These are phyloP conservation scores for Suncus etruscus DNA, from an alignment of 2,113 vertebrate genomes.

Conservation along the genomic window DNA sequence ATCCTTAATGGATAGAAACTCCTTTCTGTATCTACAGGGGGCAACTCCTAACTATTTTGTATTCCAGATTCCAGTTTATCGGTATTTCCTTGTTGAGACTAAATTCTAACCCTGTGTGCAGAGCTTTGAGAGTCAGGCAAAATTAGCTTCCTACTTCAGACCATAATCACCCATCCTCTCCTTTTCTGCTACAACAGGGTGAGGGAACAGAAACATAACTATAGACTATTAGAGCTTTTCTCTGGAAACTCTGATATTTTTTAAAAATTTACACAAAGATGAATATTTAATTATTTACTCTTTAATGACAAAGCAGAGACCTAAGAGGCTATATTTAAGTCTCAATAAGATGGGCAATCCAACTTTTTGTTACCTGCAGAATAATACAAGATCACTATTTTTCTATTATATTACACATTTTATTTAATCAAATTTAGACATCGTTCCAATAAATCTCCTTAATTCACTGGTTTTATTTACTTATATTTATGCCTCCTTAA, in stretches of 20 bases:
- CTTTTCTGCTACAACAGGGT: background rate
- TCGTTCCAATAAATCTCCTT: conserved; percentile 23
- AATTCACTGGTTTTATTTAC: background rate
- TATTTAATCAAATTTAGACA: background rate
- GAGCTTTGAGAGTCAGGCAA: conserved; percentile 34
- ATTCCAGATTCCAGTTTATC: conserved; percentile 54
- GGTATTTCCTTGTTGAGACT: conserved; percentile 66
- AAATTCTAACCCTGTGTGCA: conserved; percentile 27
- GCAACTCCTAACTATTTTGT: conserved; percentile 35
- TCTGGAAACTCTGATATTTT: conserved; percentile 1
- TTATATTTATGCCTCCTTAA: background rate
- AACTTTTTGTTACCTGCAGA: conserved; percentile 1
- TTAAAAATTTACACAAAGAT: background rate
- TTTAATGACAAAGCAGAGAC: background rate
- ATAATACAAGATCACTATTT: background rate
- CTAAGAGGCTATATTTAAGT: background rate
- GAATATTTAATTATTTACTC: background rate
- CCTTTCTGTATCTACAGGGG: too few species aligned
- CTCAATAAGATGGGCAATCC: background rate
- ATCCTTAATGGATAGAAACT: too few species aligned
- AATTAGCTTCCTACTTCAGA: conserved; percentile 50
- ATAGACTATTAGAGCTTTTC: background rate
- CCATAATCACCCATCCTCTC: background rate
- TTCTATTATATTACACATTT: background rate
- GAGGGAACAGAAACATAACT: background rate